A percentile compares a stretch with the other conserved stretches of the same genome.
phyloP scores from a whole-genome alignment of 2,797 vertebrate genomes.

The Xiphorhynchus erythropygius region DNA sequence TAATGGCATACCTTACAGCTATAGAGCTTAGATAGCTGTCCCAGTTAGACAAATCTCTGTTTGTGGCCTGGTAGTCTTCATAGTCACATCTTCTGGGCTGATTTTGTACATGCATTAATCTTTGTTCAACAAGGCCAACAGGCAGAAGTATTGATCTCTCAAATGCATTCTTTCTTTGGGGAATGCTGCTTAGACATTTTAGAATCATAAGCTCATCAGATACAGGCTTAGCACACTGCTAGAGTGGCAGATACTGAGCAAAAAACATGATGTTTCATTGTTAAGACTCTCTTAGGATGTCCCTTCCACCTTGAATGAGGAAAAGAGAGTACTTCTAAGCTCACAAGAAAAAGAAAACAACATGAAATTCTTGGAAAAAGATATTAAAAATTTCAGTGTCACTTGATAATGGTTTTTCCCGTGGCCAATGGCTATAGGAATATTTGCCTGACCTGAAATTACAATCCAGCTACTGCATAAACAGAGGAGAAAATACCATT shows the following conservation, averaged over 20 bases:
- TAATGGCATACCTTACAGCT: neutral
- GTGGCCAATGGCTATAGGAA: neutral
- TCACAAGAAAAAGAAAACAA: neutral
- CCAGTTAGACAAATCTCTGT: neutral
- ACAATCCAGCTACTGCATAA: neutral
- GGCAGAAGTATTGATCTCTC: neutral
- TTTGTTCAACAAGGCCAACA: constrained; percentile 6
- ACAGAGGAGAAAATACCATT: neutral
- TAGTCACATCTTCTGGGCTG: neutral
- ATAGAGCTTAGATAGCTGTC: neutral
- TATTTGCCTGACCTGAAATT: neutral
- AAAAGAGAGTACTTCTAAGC: neutral
- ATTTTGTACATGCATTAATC: neutral
- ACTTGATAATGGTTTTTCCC: neutral
- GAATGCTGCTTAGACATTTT: neutral
- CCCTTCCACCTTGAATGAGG: neutral
- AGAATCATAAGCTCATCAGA: neutral
- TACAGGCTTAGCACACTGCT: neutral
- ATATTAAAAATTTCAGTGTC: neutral
- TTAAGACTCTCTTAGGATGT: neutral
- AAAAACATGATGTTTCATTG: neutral
- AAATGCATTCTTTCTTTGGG: neutral
- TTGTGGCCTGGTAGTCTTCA: neutral
- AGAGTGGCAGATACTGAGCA: neutral
- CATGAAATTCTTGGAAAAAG: neutral